Percentiles rank a stretch among this genome's conserved stretches.
Conservation (phyloP, 2,113 vertebrate genomes). For the Ceyx margarethae region DNA sequence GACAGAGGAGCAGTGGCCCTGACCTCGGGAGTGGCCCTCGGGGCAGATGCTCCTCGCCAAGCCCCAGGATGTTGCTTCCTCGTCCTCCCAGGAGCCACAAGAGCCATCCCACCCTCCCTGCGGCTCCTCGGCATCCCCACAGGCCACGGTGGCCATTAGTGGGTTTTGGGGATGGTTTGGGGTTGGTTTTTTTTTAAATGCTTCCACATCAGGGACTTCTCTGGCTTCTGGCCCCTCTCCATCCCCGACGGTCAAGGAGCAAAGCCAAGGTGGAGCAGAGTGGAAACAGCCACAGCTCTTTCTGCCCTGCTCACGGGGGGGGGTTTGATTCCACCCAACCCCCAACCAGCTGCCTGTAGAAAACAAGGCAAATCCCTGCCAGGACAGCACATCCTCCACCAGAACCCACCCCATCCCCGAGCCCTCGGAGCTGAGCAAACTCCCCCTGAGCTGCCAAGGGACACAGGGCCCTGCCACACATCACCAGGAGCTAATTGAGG, state of each 20-base stretch:
- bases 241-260: rapidly evolving
- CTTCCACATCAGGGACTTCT: not conserved
- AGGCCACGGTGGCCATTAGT: rapidly evolving
- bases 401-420: rapidly evolving
- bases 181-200: not conserved
- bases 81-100: not conserved
- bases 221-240: not conserved
- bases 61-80: not conserved
- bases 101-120: not conserved
- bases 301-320: rapidly evolving
- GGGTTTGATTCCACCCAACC: not conserved
- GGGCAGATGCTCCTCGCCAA: no score
- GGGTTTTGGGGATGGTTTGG: not conserved
- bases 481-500: not conserved
- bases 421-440: not conserved
- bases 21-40: rapidly evolving
- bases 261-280: not conserved
- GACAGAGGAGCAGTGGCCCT: not conserved
- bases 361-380: not conserved
- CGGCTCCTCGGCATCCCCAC: rapidly evolving
- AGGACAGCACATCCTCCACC: rapidly evolving
- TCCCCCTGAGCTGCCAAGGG: not conserved
- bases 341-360: not conserved
- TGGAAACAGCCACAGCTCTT: not conserved
- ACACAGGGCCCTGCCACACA: not conserved